Evolutionary conservation across 2,113 vertebrate species (phyloP), one percentile per base, ranked within the genome.

Genomic region (Scopus umbretta): DNA sequence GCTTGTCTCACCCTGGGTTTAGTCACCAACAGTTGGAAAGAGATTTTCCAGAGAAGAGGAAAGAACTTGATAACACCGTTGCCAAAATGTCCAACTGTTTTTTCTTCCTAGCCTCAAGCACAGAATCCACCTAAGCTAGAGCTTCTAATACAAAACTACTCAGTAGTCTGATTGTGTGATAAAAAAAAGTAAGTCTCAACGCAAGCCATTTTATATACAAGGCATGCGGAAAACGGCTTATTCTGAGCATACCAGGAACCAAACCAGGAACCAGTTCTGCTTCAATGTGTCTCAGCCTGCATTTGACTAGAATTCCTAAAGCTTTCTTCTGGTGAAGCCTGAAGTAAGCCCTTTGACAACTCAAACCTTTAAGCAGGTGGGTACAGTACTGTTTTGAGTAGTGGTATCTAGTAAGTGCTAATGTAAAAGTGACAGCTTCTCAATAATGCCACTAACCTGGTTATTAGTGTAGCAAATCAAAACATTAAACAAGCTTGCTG

Each of bases 1-100:
- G 76, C 58, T 62, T 38, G 30, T 34, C 27, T 72, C 45, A 40
- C 21, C 29, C 11, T 27, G 19, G 16, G 4, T 76, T 86, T 18
- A 75, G 52, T 63, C 88, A n/a, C 29, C 20, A 23, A 2, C 23
- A 53, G 9, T 47, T 47, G 45, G 45, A 56, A 68, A 52, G 47
- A 50, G 17, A 23, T 15, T 22, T 71, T 20, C 11, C 29, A 49
- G 36, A 68, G 25, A 65, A 29, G n/a, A 81, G 74, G 62, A 58
- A 58, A 67, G 68, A 91, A 55, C 32, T 29, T 38, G 8, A 0
- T 66, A 38, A 42, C 13, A 62, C 16, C 1, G 0, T 3, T 63
- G 42, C 13, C 42, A 43, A 43, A 43, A 43, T 43, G 42, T 43
- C 42, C 42, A 43, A 43, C 42, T 12, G 22, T 12, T 47, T 87